Evolutionary conservation across 2,888 invertebrate genomes (phyloP), one percentile per base, ranked within the genome.

Genomic region (Drosophila subsilvestris): DNA sequence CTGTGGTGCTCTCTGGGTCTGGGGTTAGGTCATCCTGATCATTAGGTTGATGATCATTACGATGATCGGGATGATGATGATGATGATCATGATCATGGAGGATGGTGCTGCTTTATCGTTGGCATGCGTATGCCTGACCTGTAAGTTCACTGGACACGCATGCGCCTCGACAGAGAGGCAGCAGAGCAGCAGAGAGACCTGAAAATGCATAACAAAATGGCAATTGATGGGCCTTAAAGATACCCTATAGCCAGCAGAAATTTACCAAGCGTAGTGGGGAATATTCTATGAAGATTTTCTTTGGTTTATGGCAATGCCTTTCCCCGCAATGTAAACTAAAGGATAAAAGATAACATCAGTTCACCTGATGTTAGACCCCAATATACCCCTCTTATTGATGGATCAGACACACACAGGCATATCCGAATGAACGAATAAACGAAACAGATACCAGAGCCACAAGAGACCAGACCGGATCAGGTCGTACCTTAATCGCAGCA

Each of bases 91-190:
- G 70, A 55, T 56, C 67, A 48, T 48, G 37, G 32, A 29, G 32
- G 12, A 4, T 32, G 32, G 12, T 32, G 32, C 65, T 59, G 43
- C 58, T 65, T 58, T 65, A 72, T 71, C 73, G 74, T 47, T 63
- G 74, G 75, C 75, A 74, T 75, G 75, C 66, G 72, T 76, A 66
- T 60, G 71, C 65, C 42, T 86, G 89, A 86, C 86, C 86, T 80
- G 77, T 59, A 78, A 80, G 86, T 87, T 86, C 86, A 86, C 87
- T 80, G 87, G 76, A 85, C 85, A 88, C 84, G 81, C 85, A 86
- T 79, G 63, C 72, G 73, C 76, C 63, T 65, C 61, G 56, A 5
- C 25, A 25, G 20, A 20, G 20, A 1, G 3, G 20, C 20, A 58
- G 57, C 25, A 25, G 55, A 45, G 53, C 67, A 47, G 32, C 53